Evolutionary conservation across 2,888 invertebrate species (phyloP).

Genomic region (Pasiphila rectangulata): DNA sequence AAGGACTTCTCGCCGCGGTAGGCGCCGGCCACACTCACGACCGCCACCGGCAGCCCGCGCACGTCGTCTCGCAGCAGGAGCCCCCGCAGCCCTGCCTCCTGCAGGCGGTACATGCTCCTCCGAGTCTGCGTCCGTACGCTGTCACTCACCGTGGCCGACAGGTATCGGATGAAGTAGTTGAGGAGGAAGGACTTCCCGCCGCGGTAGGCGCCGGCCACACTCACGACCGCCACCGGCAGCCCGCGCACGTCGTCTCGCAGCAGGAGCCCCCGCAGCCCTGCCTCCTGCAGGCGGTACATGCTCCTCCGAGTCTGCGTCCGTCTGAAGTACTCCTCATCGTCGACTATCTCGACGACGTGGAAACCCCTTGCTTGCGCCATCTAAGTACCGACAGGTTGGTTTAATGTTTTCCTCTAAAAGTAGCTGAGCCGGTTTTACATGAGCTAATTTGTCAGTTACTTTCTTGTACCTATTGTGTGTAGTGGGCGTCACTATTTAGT

Average conservation of each 20-base stretch:
- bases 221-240: constrained; percentile 37
- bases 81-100: too few species aligned
- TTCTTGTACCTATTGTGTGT: too few species aligned
- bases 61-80: too few species aligned
- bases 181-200: constrained; percentile 42
- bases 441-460: too few species aligned
- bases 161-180: constrained; percentile 38
- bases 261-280: constrained; percentile 22
- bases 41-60: too few species aligned
- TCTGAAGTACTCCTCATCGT: constrained; percentile 1
- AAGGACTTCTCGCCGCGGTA: too few species aligned
- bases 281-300: constrained; percentile 23
- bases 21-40: too few species aligned
- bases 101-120: too few species aligned
- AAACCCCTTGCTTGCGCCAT: constrained; percentile 6
- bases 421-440: not conserved
- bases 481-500: too few species aligned
- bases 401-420: not conserved
- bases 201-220: constrained; percentile 40
- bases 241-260: constrained; percentile 23
- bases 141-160: constrained; percentile 33
- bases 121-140: too few species aligned
- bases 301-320: not conserved
- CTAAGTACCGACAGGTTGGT: too few species aligned
- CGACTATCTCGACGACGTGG: constrained; percentile 12